phyloP scores from a whole-genome alignment of 2,113 vertebrate species.

The Triplophysa rosa region DNA sequence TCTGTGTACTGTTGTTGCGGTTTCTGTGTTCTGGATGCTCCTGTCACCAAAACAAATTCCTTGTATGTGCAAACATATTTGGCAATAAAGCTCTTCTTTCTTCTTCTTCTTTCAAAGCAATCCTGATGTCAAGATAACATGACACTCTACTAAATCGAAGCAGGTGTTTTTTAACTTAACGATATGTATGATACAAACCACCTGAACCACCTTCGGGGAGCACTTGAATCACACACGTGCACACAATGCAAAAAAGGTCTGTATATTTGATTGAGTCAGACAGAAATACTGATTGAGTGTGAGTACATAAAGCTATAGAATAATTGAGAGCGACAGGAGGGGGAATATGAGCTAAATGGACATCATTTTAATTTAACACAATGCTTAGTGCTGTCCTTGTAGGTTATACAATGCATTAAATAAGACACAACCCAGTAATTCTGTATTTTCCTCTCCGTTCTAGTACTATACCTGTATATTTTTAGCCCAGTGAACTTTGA shows the following conservation, averaged over 20 bases:
- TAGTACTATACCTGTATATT: background rate
- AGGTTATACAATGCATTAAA: background rate
- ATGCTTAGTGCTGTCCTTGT: background rate
- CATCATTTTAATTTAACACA: background rate
- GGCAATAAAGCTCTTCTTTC: no score
- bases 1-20: no score
- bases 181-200: constrained; percentile 16
- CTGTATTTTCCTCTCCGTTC: background rate
- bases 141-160: background rate
- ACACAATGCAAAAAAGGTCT: constrained; percentile 20
- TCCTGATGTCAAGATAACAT: constrained; percentile 2
- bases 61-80: no score
- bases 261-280: background rate
- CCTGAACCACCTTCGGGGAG: no score
- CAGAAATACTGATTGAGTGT: background rate
- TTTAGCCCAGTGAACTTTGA: background rate
- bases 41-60: no score
- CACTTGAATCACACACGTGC: no score
- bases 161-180: background rate
- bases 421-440: background rate
- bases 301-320: background rate
- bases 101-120: no score
- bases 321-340: background rate
- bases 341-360: no score
- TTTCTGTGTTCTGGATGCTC: no score